Percentiles rank a stretch among this genome's conserved stretches.
Conservation (phyloP, 1,140 invertebrate species). For the Drosophila obscura region DNA sequence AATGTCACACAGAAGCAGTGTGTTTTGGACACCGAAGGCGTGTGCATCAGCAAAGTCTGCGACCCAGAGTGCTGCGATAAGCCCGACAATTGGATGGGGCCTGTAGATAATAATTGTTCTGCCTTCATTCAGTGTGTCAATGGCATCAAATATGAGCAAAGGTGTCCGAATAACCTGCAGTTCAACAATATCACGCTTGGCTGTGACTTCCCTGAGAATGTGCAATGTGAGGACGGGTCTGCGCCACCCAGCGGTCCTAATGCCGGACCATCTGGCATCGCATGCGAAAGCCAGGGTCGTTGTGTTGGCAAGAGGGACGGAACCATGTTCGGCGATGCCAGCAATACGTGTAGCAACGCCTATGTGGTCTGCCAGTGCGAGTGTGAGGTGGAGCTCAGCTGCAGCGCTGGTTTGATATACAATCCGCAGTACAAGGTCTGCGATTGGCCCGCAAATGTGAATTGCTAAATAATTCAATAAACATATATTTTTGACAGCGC, state of each 20-base stretch:
- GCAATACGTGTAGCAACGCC: slow-evolving; percentile 3
- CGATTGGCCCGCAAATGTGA: slow-evolving; percentile 49
- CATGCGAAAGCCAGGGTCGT: slow-evolving; percentile 46
- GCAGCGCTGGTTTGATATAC: slow-evolving; percentile 27
- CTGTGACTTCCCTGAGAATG: slow-evolving; percentile 56
- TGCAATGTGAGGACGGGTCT: slow-evolving; percentile 54
- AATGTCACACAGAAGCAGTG: slow-evolving; percentile 16
- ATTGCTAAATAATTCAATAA: slow-evolving; percentile 32
- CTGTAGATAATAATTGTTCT: slow-evolving; percentile 56
- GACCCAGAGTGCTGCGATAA: slow-evolving; percentile 54
- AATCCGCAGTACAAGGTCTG: slow-evolving; percentile 9
- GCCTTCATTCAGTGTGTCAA: slow-evolving; percentile 50
- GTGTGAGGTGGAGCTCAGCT: slow-evolving; percentile 51
- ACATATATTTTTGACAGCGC: slow-evolving; percentile 35
- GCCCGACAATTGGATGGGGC: slow-evolving; percentile 27
- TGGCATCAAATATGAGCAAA: slow-evolving; percentile 27
- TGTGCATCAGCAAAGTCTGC: slow-evolving; percentile 52
- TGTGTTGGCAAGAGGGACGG: slow-evolving; percentile 51
- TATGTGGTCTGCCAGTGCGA: slow-evolving; percentile 69
- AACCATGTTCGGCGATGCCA: slow-evolving; percentile 2
- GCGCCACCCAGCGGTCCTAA: slow-evolving; percentile 57
- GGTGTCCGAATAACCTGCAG: slow-evolving; percentile 54
- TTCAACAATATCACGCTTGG: slow-evolving; percentile 18
- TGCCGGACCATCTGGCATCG: slow-evolving; percentile 67
- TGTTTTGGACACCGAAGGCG: slow-evolving; percentile 27